Evolutionary conservation across 2,888 invertebrate genomes (phyloP).

Genomic region (Neoascia interrupta): DNA sequence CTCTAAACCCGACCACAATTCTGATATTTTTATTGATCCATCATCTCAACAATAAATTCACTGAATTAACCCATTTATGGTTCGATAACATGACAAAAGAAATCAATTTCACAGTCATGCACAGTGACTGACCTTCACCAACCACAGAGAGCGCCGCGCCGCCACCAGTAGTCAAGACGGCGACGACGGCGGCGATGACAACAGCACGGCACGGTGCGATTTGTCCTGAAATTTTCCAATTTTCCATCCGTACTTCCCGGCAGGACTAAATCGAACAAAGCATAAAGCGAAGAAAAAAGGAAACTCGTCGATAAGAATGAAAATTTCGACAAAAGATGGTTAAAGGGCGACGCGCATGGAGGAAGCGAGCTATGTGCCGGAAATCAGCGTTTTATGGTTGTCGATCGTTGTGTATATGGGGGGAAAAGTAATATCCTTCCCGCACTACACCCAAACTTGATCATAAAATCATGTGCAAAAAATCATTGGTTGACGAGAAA

Average conservation of each 20-base stretch:
- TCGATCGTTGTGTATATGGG: too few relatives aligned
- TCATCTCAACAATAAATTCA: not conserved
- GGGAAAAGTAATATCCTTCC: too few relatives aligned
- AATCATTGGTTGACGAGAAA: too few relatives aligned
- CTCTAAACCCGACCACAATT: not conserved
- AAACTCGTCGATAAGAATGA: slow-evolving; percentile 10
- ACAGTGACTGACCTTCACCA: not conserved
- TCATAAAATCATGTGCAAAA: too few relatives aligned
- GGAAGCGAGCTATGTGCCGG: not conserved
- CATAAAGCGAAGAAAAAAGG: not conserved
- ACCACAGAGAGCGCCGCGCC: not conserved
- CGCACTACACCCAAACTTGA: too few relatives aligned
- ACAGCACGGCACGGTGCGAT: not conserved
- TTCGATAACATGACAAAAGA: slow-evolving; percentile 1
- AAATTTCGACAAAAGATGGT: slow-evolving; percentile 1
- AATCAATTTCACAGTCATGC: slow-evolving; percentile 7
- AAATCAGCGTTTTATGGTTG: slow-evolving; percentile 14
- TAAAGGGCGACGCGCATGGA: not conserved
- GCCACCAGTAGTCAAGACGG: too few relatives aligned
- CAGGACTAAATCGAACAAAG: not conserved
- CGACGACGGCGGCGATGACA: too few relatives aligned
- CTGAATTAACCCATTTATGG: not conserved
- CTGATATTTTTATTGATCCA: not conserved
- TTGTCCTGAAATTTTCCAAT: not conserved
- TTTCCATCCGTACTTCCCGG: not conserved